Base-by-base conservation (phyloP, 2,888 invertebrate genomes). In the Lepidonotus clava region DNA sequence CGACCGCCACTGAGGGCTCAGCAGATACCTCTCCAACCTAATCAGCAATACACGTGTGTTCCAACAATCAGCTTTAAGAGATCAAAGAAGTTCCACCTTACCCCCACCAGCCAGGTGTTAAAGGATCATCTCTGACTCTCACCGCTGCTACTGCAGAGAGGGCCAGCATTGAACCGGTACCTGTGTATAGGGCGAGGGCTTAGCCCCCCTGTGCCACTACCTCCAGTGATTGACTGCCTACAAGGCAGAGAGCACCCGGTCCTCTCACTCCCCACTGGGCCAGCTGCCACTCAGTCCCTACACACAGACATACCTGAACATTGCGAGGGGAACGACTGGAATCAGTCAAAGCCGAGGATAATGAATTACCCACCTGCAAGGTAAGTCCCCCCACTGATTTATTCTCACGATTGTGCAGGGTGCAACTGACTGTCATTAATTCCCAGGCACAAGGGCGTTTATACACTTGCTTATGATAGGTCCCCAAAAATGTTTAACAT, bases 351-450 rank as follows among this genome's bases (percentile, higher is more conserved):
- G 24, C 61, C 28, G 61, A 24, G 8, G 61, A 61, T 61, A 2
- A 61, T 61, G 61, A 61, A 61, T 28, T 61, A 61, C 24, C 28
- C 61, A 61, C 11, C 61, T 61, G 61, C 61, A 61, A 61, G 61
- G 61, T 61, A 61, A 24, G 61, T n/a, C 24, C 24, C 46, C 18
- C 18, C 46, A 46, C 8, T 46, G 18, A 46, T 46, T 46, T 18
- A 46, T 11, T 46, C 8, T 46, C 8, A 8, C 8, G 46, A 46
- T 18, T 8, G 46, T 46, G 46, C 46, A 18, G 46, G 46, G 8
- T 46, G 46, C 18, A n/a, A 46, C 46, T 8, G 46, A 8, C 8
- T 46, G 8, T 18, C 46, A 8, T 46, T 46, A 18, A 11, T 46
- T 46, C 8, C 46, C 46, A 18, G 46, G 46, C 46, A 18, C 46